These are phyloP conservation scores for Rhagoletis zephyria DNA, from an alignment of 1,140 invertebrate species.

Conservation along the genomic window DNA sequence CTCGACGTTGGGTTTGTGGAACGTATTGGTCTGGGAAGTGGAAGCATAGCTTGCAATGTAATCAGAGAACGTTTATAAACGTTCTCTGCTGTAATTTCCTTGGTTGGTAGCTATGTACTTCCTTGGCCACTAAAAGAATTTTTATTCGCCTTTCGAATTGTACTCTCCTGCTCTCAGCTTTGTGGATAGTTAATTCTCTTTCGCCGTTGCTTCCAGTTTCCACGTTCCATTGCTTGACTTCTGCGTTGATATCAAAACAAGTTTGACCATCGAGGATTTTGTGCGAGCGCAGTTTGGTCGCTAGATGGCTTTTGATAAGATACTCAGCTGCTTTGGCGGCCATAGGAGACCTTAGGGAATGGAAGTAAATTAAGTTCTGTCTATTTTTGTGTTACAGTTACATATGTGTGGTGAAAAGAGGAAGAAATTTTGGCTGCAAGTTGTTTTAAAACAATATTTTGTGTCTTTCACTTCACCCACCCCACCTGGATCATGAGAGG, in stretches of 20 bases:
- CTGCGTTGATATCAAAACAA: slow-evolving; percentile 36
- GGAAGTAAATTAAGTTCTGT: no score
- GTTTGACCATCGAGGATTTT: slow-evolving; percentile 9
- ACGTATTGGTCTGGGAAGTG: not conserved
- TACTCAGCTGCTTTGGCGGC: not conserved
- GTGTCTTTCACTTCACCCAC: no score
- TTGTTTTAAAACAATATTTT: no score
- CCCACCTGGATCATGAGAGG: no score
- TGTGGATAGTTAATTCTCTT: not conserved
- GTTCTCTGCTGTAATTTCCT: no score
- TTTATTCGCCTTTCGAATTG: not conserved
- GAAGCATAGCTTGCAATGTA: not conserved
- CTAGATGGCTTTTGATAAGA: slow-evolving; percentile 30
- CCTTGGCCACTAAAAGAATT: no score
- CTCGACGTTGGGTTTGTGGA: not conserved
- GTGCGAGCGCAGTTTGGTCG: not conserved
- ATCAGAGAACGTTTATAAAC: no score
- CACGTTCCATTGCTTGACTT: slow-evolving; percentile 40
- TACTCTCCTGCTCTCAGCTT: not conserved
- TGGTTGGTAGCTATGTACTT: not conserved
- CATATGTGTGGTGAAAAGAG: no score
- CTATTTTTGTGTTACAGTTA: no score
- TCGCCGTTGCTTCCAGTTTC: not conserved
- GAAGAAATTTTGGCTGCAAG: no score
- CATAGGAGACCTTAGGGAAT: not conserved